Evolutionary conservation across 1,140 invertebrate genomes (phyloP).

Genomic region (Drosophila pruinosa): DNA sequence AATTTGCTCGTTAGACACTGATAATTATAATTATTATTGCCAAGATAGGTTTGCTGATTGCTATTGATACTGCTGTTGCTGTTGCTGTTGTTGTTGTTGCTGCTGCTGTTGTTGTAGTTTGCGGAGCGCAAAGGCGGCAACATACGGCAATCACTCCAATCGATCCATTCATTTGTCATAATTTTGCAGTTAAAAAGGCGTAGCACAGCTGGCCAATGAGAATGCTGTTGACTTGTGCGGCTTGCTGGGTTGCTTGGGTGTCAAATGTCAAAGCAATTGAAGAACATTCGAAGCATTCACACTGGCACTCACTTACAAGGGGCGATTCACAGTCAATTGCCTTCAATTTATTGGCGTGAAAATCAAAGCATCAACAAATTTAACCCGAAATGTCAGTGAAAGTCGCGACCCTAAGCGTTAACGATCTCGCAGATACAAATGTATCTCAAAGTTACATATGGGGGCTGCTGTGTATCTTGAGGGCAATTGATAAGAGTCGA

Average conservation of each 20-base stretch:
- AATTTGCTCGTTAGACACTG: constrained; percentile 69
- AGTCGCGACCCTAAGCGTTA: constrained; percentile 62
- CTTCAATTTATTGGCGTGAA: constrained; percentile 76
- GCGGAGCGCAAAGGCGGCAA: constrained; percentile 69
- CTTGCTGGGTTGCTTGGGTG: constrained; percentile 46
- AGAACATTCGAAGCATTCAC: constrained; percentile 1
- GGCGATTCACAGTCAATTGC: constrained; percentile 53
- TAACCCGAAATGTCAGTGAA: constrained; percentile 77
- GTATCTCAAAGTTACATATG: constrained; percentile 56
- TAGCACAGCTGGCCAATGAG: constrained; percentile 26
- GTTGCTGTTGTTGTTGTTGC: constrained; percentile 8
- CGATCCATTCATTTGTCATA: constrained; percentile 83
- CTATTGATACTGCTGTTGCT: constrained; percentile 21
- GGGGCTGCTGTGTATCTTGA: constrained; percentile 2
- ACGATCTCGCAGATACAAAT: constrained; percentile 55
- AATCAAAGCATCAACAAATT: constrained; percentile 61
- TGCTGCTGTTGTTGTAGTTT: constrained; percentile 63
- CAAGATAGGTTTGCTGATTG: constrained; percentile 52
- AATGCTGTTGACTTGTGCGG: constrained; percentile 18
- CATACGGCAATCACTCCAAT: constrained; percentile 81
- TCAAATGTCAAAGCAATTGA: constrained; percentile 65
- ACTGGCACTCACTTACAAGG: not conserved
- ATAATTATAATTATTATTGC: constrained; percentile 58
- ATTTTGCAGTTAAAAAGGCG: constrained; percentile 33
- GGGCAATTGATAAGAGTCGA: constrained; percentile 18